phyloP scores from a whole-genome alignment of 2,113 vertebrate species.

The Aramus guarauna region DNA sequence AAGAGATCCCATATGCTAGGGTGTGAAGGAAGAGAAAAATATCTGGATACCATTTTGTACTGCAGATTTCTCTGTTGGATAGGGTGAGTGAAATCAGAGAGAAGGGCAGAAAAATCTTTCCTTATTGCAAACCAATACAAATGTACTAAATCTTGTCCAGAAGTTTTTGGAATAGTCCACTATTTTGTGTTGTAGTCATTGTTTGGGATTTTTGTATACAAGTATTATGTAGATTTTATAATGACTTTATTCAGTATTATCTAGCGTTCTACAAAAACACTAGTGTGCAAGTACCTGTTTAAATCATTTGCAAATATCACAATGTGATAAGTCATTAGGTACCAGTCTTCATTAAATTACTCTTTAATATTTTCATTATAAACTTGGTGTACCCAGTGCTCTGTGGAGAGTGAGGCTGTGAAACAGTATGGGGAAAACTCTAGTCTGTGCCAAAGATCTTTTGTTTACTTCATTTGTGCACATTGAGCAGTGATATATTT shows the following conservation, averaged over 20 bases:
- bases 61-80: not conserved
- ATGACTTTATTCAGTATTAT: not conserved
- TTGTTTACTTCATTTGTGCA: not conserved
- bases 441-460: not conserved
- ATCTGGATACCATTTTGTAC: not conserved
- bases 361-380: not conserved
- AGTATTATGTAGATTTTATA: not conserved
- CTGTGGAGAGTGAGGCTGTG: not conserved
- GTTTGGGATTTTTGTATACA: not conserved
- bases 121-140: not conserved
- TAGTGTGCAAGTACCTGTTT: not conserved
- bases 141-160: not conserved
- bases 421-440: not conserved
- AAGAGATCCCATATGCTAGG: constrained; percentile 8
- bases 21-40: not conserved
- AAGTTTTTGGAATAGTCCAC: not conserved
- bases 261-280: not conserved
- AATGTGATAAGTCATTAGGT: not conserved
- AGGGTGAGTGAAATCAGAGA: not conserved
- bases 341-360: not conserved
- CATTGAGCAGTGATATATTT: not conserved
- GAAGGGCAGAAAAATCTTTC: not conserved
- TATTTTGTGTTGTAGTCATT: not conserved
- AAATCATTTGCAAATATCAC: not conserved
- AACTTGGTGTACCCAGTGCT: not conserved